Conservation (phyloP, 2,888 invertebrate species). For the Temnothorax unifasciatus region DNA sequence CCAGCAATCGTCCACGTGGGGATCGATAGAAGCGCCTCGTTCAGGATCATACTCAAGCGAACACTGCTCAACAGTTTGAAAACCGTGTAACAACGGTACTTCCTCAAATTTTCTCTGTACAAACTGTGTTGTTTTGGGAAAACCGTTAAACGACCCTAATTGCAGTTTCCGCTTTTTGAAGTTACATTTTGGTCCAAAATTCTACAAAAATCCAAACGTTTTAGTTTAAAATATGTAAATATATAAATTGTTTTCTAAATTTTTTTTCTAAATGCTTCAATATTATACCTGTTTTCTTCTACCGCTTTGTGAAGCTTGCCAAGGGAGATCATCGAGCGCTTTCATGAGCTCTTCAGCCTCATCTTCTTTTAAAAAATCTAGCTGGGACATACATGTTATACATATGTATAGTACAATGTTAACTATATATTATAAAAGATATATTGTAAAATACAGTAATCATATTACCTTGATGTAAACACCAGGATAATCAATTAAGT, state of each 20-base stretch:
- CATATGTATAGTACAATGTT: constrained; percentile 57
- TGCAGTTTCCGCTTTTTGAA: constrained; percentile 97
- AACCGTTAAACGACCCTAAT: constrained; percentile 93
- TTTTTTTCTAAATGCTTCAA: background rate
- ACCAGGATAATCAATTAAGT: constrained; percentile 89
- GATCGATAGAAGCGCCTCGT: constrained; percentile 97
- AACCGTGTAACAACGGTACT: constrained; percentile 89
- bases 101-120: constrained; percentile 92
- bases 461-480: constrained; percentile 88
- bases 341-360: constrained; percentile 91
- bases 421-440: constrained; percentile 11
- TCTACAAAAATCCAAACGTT: constrained; percentile 86
- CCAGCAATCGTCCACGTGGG: constrained; percentile 99
- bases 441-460: background rate
- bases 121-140: constrained; percentile 93
- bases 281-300: constrained; percentile 93
- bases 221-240: constrained; percentile 16
- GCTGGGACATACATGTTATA: constrained; percentile 83
- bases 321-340: constrained; percentile 92
- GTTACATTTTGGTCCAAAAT: constrained; percentile 99
- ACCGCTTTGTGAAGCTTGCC: constrained; percentile 98
- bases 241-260: background rate
- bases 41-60: constrained; percentile 96
- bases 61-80: constrained; percentile 97
- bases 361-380: constrained; percentile 91